Percentiles rank a stretch among this genome's conserved stretches.
These are phyloP conservation scores for Porites lobata DNA, from an alignment of 92 coral and sea anemone species.

Conservation along the genomic window DNA sequence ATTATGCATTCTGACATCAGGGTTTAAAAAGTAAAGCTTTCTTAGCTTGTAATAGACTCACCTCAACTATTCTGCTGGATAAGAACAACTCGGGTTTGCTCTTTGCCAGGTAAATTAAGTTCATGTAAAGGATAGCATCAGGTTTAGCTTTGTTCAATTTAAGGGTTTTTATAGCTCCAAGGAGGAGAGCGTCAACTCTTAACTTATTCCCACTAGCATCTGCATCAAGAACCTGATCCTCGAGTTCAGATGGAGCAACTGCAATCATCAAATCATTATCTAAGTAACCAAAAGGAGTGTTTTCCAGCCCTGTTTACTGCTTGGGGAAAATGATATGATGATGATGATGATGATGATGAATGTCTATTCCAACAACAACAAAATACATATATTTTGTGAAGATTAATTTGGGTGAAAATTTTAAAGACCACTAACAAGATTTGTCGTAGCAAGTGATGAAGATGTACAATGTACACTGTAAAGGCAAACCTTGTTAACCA, in stretches of 20 bases:
- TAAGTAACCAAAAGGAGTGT: not conserved
- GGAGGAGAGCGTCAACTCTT: constrained; percentile 87
- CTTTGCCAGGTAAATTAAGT: constrained; percentile 83
- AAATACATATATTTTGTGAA: too few relatives aligned
- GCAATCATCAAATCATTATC: not conserved
- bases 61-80: constrained; percentile 89
- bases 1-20: too few relatives aligned
- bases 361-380: too few relatives aligned
- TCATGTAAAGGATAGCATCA: constrained; percentile 79
- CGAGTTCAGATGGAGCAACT: constrained; percentile 93
- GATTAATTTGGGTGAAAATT: too few relatives aligned
- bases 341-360: too few relatives aligned
- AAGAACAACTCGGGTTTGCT: constrained; percentile 85
- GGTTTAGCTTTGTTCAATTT: constrained; percentile 91
- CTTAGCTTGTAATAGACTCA: constrained; percentile 5
- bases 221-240: constrained; percentile 86
- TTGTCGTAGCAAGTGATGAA: too few relatives aligned
- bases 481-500: too few relatives aligned
- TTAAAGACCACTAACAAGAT: too few relatives aligned
- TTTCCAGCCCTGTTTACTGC: too few relatives aligned
- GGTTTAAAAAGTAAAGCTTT: too few relatives aligned
- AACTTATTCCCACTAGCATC: constrained; percentile 84
- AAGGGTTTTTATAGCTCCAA: constrained; percentile 87
- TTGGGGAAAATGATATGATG: too few relatives aligned
- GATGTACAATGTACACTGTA: too few relatives aligned